Evolutionary conservation across 2,113 vertebrate genomes (phyloP).

Genomic region (Aphyosemion australe): DNA sequence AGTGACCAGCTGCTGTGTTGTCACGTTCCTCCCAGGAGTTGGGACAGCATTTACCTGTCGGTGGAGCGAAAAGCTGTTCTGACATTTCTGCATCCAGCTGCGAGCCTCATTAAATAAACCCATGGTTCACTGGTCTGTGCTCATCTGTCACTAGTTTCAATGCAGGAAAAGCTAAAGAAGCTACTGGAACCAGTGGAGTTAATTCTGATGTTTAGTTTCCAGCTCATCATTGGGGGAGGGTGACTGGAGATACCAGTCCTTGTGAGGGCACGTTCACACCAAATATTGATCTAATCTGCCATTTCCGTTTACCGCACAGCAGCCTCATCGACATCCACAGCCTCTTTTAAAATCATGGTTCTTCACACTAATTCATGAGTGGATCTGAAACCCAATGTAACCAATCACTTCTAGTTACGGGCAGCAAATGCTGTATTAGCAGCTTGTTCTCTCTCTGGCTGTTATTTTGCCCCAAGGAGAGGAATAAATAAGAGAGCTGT

Average conservation of each 20-base stretch:
- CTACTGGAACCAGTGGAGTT: no score
- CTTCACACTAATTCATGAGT: not conserved
- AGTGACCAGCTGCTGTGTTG: no score
- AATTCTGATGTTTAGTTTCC: no score
- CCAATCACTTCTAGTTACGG: not conserved
- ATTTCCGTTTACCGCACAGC: not conserved
- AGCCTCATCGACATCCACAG: no score
- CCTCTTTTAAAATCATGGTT: not conserved
- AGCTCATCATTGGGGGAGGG: no score
- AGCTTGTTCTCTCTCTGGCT: not conserved
- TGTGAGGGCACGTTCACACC: no score
- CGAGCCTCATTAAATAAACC: conserved; percentile 10
- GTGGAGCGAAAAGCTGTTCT: not conserved
- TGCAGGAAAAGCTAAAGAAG: not conserved
- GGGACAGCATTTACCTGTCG: conserved; percentile 7
- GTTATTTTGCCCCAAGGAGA: conserved; percentile 4
- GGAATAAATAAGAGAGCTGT: conserved; percentile 7
- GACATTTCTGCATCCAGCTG: no score
- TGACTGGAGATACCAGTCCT: no score
- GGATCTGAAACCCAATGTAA: not conserved
- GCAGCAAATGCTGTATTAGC: not conserved
- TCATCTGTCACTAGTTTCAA: conserved; percentile 1
- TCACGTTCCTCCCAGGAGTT: not conserved
- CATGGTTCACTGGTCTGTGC: not conserved
- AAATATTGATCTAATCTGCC: not conserved